Evolutionary conservation across 1,140 invertebrate species (phyloP).

Genomic region (Pseudoatta argentina): DNA sequence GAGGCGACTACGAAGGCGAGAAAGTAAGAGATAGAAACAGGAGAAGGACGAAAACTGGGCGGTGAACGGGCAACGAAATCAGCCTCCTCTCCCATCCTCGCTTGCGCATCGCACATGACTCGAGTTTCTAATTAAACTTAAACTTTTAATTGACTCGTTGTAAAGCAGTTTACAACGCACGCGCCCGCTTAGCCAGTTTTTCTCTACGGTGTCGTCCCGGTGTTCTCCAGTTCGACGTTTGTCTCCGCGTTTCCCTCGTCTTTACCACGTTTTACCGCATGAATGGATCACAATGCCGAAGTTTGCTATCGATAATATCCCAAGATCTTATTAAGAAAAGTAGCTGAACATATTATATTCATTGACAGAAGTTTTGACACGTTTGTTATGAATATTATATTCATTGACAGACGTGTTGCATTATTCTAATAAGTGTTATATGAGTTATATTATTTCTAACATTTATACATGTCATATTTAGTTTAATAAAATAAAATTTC

Average conservation of each 20-base stretch:
- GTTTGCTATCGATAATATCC: background rate
- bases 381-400: background rate
- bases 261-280: background rate
- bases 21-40: background rate
- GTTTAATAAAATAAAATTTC: background rate
- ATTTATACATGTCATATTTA: background rate
- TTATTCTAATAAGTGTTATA: background rate
- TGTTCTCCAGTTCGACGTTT: no score
- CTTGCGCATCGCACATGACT: constrained; percentile 60
- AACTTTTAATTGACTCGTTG: constrained; percentile 86
- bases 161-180: constrained; percentile 80
- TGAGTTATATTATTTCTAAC: background rate
- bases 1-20: background rate
- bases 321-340: background rate
- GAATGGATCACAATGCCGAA: constrained; percentile 4
- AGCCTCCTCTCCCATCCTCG: constrained; percentile 28
- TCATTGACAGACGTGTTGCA: background rate
- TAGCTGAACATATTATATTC: background rate
- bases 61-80: constrained; percentile 30
- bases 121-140: constrained; percentile 86
- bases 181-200: constrained; percentile 46
- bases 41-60: constrained; percentile 28
- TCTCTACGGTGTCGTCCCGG: constrained; percentile 50
- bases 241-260: background rate
- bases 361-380: background rate